These are phyloP conservation scores for Ornithoptera alexandrae DNA, from an alignment of 2,888 invertebrate species.

Conservation along the genomic window DNA sequence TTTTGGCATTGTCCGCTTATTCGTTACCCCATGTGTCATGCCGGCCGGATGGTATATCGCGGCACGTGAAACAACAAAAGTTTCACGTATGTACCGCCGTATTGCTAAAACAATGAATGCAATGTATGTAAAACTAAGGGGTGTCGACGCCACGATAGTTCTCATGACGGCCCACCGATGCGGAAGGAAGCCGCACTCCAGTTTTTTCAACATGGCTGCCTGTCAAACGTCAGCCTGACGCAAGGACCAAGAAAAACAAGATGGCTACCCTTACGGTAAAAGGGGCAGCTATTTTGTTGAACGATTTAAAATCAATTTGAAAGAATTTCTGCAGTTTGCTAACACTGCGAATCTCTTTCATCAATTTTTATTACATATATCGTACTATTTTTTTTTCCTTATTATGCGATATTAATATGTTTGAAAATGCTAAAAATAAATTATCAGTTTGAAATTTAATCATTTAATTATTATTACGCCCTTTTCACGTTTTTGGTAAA, in stretches of 20 bases:
- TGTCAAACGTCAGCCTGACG: constrained; percentile 71
- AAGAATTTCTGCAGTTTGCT: not conserved
- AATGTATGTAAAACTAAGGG: constrained; percentile 75
- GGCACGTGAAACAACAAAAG: constrained; percentile 67
- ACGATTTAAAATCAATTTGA: constrained; percentile 24
- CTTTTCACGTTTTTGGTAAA: too few species aligned
- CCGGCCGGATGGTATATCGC: constrained; percentile 53
- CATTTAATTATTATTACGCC: too few species aligned
- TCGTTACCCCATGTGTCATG: constrained; percentile 46
- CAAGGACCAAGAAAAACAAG: constrained; percentile 65
- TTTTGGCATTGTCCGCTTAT: constrained; percentile 40
- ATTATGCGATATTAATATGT: too few species aligned
- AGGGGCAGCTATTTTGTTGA: constrained; percentile 53
- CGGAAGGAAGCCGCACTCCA: constrained; percentile 77
- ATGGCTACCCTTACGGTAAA: constrained; percentile 61
- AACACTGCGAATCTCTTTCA: not conserved
- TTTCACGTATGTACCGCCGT: constrained; percentile 62
- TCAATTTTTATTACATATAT: too few species aligned
- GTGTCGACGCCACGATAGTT: constrained; percentile 73
- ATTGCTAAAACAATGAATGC: constrained; percentile 76
- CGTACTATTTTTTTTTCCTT: too few species aligned
- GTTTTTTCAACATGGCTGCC: constrained; percentile 78
- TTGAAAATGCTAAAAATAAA: too few species aligned
- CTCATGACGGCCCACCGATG: constrained; percentile 73
- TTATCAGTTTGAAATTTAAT: too few species aligned